These are phyloP conservation scores for Pseudomyrmex dendroicus DNA, from an alignment of 1,140 invertebrate genomes.

Conservation along the genomic window DNA sequence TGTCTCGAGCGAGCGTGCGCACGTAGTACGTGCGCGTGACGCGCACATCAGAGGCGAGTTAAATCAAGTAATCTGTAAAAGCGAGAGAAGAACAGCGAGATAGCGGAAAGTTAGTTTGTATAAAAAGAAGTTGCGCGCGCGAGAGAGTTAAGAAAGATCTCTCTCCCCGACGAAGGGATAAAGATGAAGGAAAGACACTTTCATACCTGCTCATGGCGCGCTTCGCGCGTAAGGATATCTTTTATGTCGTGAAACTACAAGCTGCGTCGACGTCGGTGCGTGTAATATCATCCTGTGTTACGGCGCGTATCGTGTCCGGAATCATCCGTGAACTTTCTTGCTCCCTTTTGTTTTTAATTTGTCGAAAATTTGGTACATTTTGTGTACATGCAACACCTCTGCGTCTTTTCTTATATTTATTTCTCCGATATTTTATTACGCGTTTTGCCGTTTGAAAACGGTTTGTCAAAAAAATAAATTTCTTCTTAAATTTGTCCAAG, in stretches of 20 bases:
- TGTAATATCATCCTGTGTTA: slow-evolving; percentile 19
- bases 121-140: slow-evolving; percentile 28
- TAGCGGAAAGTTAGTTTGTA: background rate
- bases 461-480: background rate
- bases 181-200: slow-evolving; percentile 64
- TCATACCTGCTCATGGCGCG: slow-evolving; percentile 67
- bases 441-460: background rate
- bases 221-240: slow-evolving; percentile 68
- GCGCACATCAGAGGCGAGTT: slow-evolving; percentile 54
- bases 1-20: slow-evolving; percentile 63
- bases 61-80: slow-evolving; percentile 53
- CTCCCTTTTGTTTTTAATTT: too few species aligned
- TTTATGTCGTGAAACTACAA: slow-evolving; percentile 72
- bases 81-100: background rate
- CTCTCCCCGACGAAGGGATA: slow-evolving; percentile 53
- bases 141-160: slow-evolving; percentile 34
- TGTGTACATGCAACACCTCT: too few species aligned
- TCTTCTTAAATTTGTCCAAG: slow-evolving; percentile 3
- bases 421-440: background rate
- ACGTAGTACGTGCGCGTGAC: slow-evolving; percentile 26
- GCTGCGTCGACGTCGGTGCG: slow-evolving; percentile 57
- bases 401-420: background rate
- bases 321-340: slow-evolving; percentile 23
- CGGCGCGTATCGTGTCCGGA: background rate
- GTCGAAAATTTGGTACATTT: too few species aligned